Conservation (phyloP, 2,797 vertebrate genomes). For the Syngnathus rostellatus region DNA sequence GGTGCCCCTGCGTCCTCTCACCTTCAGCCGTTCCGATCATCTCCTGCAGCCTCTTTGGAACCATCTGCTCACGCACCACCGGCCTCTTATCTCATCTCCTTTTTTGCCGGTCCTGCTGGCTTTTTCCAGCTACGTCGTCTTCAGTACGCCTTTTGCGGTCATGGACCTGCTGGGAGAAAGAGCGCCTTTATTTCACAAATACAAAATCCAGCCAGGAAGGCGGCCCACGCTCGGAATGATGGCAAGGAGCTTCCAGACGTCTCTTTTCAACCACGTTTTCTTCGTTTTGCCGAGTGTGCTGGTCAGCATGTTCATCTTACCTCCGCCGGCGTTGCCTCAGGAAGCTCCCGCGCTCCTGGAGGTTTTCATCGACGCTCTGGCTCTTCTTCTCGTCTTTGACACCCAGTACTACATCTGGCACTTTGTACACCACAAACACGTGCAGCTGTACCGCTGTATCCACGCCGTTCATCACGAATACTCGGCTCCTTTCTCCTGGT, state of each 20-base stretch:
- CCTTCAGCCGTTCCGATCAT: constrained; percentile 23
- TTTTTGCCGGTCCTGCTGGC: constrained; percentile 60
- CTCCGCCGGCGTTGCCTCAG: constrained; percentile 39
- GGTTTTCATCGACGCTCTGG: constrained; percentile 51
- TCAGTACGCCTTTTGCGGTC: constrained; percentile 62
- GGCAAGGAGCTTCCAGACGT: constrained; percentile 46
- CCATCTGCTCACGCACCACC: constrained; percentile 50
- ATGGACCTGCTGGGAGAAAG: constrained; percentile 63
- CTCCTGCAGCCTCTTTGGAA: constrained; percentile 66
- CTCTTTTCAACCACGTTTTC: constrained; percentile 59
- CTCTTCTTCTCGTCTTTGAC: constrained; percentile 64
- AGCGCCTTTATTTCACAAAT: constrained; percentile 49
- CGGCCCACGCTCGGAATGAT: constrained; percentile 59
- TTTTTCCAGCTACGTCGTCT: constrained; percentile 64
- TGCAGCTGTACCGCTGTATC: constrained; percentile 63
- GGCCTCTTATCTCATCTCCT: constrained; percentile 53
- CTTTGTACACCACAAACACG: constrained; percentile 62
- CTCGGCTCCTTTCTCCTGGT: constrained; percentile 67
- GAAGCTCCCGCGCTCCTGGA: constrained; percentile 52
- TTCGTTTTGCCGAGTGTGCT: constrained; percentile 59
- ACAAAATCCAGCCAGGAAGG: constrained; percentile 68
- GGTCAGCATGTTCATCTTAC: constrained; percentile 41
- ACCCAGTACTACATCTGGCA: constrained; percentile 69
- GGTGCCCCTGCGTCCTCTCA: constrained; percentile 23
- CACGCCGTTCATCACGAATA: constrained; percentile 70